Evolutionary conservation across 2,888 invertebrate species (phyloP).

Genomic region (Glyphotaelius pellucidus): DNA sequence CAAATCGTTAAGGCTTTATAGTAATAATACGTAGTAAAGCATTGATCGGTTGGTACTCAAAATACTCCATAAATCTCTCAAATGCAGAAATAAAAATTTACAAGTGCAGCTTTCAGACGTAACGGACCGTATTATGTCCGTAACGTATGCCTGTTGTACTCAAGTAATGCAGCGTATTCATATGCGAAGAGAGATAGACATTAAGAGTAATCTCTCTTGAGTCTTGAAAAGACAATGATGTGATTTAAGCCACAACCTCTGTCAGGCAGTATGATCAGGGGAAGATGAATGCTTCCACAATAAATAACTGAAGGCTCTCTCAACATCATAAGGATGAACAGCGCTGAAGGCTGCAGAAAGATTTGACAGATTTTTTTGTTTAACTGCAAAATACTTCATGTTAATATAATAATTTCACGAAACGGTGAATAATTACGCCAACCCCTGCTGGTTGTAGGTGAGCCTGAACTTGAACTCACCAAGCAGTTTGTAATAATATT

Average conservation of each 20-base stretch:
- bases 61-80: neutral
- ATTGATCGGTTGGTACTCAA: neutral
- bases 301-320: constrained; percentile 5
- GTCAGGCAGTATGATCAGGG: neutral
- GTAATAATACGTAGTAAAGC: neutral
- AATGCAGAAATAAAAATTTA: neutral
- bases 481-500: neutral
- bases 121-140: neutral
- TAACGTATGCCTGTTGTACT: neutral
- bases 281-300: neutral
- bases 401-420: constrained; percentile 17
- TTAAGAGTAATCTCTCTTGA: neutral
- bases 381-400: neutral
- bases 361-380: neutral
- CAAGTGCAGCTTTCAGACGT: neutral
- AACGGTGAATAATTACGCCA: neutral
- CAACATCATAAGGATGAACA: neutral
- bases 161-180: neutral
- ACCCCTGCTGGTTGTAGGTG: neutral
- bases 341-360: neutral
- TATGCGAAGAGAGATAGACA: neutral
- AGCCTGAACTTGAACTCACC: neutral
- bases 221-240: constrained; percentile 13
- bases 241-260: constrained; percentile 16
- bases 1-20: neutral